Evolutionary conservation across 2,888 invertebrate species (phyloP).

Genomic region (Julus scanicus): DNA sequence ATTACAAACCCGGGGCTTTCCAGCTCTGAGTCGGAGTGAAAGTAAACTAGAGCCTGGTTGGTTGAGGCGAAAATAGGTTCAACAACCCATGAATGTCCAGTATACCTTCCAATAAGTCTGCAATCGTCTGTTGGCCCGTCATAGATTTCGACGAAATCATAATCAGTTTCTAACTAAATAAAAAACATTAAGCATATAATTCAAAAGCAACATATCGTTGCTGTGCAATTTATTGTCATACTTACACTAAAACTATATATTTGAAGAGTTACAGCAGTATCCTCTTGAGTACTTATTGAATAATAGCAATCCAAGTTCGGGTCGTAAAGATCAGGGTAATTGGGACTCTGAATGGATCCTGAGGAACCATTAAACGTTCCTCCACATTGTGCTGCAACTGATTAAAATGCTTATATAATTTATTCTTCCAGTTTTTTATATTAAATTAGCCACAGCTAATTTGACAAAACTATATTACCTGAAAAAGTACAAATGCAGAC

Average conservation of each 20-base stretch:
- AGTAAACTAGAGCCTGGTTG: constrained; percentile 6
- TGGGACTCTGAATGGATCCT: background rate
- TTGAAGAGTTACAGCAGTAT: background rate
- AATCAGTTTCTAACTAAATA: background rate
- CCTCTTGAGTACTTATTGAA: background rate
- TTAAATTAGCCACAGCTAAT: too few relatives aligned
- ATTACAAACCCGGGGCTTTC: background rate
- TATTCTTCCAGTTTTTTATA: too few relatives aligned
- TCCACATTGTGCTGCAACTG: too few relatives aligned
- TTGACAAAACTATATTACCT: too few relatives aligned
- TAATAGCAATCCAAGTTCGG: background rate
- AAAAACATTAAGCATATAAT: background rate
- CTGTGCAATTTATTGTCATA: background rate
- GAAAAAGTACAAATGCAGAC: too few relatives aligned
- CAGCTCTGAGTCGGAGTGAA: background rate
- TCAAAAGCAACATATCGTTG: too few relatives aligned
- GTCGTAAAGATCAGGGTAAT: background rate
- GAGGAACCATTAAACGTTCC: background rate
- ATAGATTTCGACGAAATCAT: background rate
- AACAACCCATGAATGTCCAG: background rate
- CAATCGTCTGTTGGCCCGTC: background rate
- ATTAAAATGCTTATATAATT: too few relatives aligned
- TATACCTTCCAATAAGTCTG: background rate
- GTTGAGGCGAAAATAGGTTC: background rate
- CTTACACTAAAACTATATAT: background rate